Evolutionary conservation across 2,797 vertebrate species (phyloP), one percentile per base, ranked within the genome.

Genomic region (Oreortyx pictus): DNA sequence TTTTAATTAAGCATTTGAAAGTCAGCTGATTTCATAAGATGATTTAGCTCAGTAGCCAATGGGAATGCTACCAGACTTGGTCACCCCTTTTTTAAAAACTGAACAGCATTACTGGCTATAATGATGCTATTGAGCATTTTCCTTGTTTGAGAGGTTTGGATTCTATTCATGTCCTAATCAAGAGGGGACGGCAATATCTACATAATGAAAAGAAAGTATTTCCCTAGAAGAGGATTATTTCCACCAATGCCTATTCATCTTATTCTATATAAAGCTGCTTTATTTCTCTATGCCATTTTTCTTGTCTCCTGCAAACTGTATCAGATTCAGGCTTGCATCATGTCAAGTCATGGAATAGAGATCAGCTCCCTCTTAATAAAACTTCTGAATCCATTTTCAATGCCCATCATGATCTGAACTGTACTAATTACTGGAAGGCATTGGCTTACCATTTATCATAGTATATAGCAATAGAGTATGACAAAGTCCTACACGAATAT

Each of bases 1-100:
- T 56, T 74, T 39, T 79, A 94, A 94, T 94, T 67, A 95, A 67
- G 79, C 29, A 77, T 92, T 94, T 88, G 85, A 92, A 80, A 94
- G n/a, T 20, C 67, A 91, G 88, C 68, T 85, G 85, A 92, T 89
- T 57, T 95, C 68, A 82, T 22, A 87, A 86, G 75, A 25, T 95
- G 81, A 87, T 94, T 96, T 86, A 88, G 54, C 54, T 62, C 6
- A 89, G 43, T 81, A 90, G 68, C 66, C 76, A 88, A 70, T 57
- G 11, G 44, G 44, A 67, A 91, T 27, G 2, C 9, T 37, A n/a
- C 44, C 13, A 3, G 67, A 77, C 66, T 90, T 75, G n/a, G 80
- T 84, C 94, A 95, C 66, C 80, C 14, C 25, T 54, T 54, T 95
- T 89, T 82, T 61, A 92, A 71, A 60, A 64, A 90, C 65, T 86